These are phyloP conservation scores for Rattus rattus DNA, from an alignment of 2,113 vertebrate genomes.

Conservation along the genomic window DNA sequence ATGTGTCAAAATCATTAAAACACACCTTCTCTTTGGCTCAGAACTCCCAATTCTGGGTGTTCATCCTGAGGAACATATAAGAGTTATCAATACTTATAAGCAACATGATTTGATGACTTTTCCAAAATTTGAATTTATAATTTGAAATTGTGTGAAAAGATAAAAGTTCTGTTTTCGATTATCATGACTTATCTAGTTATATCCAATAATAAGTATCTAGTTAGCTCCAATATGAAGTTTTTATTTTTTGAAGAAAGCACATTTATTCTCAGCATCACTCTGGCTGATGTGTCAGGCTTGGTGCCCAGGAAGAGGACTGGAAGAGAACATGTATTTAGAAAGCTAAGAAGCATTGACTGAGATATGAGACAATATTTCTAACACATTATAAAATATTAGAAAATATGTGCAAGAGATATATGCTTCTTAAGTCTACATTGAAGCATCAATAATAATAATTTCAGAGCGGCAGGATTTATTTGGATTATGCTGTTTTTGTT, in stretches of 20 bases:
- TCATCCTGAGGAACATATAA: constrained; percentile 13
- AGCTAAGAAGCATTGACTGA: not conserved
- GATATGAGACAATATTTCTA: not conserved
- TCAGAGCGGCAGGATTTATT: not conserved
- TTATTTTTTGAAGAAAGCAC: not conserved
- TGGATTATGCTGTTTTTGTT: not conserved
- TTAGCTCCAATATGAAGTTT: not conserved
- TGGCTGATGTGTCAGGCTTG: not conserved
- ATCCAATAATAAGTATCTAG: not conserved
- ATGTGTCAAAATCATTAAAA: constrained; percentile 36
- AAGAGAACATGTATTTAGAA: not conserved
- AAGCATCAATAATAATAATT: not conserved
- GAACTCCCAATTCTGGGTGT: constrained; percentile 7
- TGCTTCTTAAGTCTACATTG: not conserved
- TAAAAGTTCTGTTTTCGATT: constrained; percentile 29
- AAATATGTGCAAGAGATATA: not conserved
- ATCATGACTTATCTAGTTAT: not conserved
- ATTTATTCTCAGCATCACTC: not conserved
- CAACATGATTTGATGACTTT: constrained; percentile 18
- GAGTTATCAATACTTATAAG: constrained; percentile 5
- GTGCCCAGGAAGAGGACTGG: not conserved
- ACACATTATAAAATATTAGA: not conserved
- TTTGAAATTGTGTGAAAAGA: not conserved
- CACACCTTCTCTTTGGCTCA: not conserved
- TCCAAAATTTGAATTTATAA: constrained; percentile 40